Evolutionary conservation across 2,888 invertebrate genomes (phyloP).

Genomic region (Drosophila meridiana): DNA sequence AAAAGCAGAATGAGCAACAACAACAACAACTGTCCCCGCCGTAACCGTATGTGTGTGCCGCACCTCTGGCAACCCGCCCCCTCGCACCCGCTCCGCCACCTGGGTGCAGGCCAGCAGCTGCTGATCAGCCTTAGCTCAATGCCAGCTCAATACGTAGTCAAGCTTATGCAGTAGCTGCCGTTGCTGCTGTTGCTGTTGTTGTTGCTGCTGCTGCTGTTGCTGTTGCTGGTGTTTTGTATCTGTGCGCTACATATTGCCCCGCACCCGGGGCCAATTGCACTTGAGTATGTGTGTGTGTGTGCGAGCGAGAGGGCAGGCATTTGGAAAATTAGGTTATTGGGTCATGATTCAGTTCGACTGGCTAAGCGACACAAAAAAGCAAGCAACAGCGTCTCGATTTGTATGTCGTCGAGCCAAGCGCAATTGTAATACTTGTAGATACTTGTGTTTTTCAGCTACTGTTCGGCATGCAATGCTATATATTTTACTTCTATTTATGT

Average conservation of each 20-base stretch:
- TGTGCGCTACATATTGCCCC: slow-evolving; percentile 59
- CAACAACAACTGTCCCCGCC: slow-evolving; percentile 18
- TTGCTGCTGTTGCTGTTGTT: slow-evolving; percentile 9
- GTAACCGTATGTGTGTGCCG: slow-evolving; percentile 18
- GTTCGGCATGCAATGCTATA: slow-evolving; percentile 59
- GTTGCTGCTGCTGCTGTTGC: not conserved
- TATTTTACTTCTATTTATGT: slow-evolving; percentile 26
- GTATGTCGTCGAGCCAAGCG: slow-evolving; percentile 60
- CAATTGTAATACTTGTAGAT: slow-evolving; percentile 55
- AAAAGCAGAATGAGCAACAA: not conserved
- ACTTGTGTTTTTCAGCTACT: slow-evolving; percentile 72
- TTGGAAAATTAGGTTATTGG: slow-evolving; percentile 82
- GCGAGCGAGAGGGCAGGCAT: slow-evolving; percentile 58
- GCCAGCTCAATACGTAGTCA: slow-evolving; percentile 71
- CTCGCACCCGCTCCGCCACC: not conserved
- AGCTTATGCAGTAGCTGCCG: slow-evolving; percentile 45
- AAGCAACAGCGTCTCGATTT: slow-evolving; percentile 76
- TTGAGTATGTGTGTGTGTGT: slow-evolving; percentile 50
- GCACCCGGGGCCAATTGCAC: slow-evolving; percentile 71
- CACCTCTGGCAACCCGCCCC: slow-evolving; percentile 5
- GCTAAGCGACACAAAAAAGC: slow-evolving; percentile 64
- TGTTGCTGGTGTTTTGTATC: slow-evolving; percentile 55
- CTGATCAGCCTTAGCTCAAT: slow-evolving; percentile 60
- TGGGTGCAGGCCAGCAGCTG: slow-evolving; percentile 11
- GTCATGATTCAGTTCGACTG: slow-evolving; percentile 83